These are phyloP conservation scores for Tokudaia muenninki DNA, from an alignment of 2,797 vertebrate genomes.

Conservation along the genomic window DNA sequence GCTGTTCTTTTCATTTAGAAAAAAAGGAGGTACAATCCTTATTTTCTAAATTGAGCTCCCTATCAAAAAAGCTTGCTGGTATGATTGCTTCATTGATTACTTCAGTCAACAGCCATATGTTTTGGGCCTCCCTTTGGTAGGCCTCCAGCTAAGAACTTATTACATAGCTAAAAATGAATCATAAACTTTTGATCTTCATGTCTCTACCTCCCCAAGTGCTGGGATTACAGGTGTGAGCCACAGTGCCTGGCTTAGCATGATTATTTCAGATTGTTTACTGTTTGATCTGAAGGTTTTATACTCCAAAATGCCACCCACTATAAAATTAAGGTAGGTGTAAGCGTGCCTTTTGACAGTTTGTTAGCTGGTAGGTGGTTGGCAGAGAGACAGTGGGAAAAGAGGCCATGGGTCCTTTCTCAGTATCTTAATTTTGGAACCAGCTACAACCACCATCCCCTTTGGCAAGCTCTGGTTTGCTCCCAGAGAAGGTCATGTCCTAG, in stretches of 20 bases:
- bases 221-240: background rate
- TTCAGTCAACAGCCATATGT: background rate
- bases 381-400: background rate
- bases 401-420: background rate
- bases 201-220: background rate
- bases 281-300: background rate
- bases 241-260: background rate
- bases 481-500: background rate
- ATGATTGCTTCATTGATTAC: background rate
- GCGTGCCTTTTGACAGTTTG: background rate
- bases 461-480: background rate
- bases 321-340: background rate
- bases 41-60: background rate
- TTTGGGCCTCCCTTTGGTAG: background rate
- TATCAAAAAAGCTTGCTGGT: slow-evolving; percentile 7
- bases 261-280: background rate
- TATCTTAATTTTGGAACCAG: background rate
- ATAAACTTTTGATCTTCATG: background rate
- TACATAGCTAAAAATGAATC: background rate
- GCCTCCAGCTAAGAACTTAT: background rate
- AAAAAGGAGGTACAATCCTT: background rate
- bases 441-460: background rate
- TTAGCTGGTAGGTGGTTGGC: background rate
- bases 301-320: background rate
- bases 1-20: slow-evolving; percentile 18